Conservation (phyloP, 1,140 invertebrate species). For the Plodia interpunctella region DNA sequence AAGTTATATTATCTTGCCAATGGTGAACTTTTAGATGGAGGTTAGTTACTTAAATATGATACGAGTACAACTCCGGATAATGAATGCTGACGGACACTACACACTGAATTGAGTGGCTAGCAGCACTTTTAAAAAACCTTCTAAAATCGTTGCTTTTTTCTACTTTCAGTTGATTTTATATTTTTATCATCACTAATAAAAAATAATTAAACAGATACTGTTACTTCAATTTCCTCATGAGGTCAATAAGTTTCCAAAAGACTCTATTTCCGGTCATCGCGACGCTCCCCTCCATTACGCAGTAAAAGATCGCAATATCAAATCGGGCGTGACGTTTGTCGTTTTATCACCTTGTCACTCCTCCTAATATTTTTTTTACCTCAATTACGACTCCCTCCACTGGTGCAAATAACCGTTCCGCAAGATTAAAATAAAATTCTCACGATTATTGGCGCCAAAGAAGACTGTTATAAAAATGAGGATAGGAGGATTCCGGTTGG, state of each 20-base stretch:
- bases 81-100: too few species aligned
- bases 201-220: not conserved
- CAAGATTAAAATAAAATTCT: slow-evolving; percentile 48
- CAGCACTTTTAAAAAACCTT: too few species aligned
- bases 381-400: slow-evolving; percentile 46
- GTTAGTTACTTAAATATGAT: too few species aligned
- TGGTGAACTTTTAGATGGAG: too few species aligned
- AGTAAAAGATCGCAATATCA: slow-evolving; percentile 47
- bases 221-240: slow-evolving; percentile 13
- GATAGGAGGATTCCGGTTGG: not conserved
- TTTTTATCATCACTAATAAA: not conserved
- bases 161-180: not conserved
- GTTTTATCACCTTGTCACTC: slow-evolving; percentile 53
- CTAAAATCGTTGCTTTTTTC: too few species aligned
- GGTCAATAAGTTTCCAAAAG: slow-evolving; percentile 30
- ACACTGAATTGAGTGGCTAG: too few species aligned
- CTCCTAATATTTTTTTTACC: slow-evolving; percentile 49
- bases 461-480: slow-evolving; percentile 1
- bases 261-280: slow-evolving; percentile 20
- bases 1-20: slow-evolving; percentile 8
- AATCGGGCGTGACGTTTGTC: slow-evolving; percentile 47
- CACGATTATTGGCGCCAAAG: slow-evolving; percentile 37
- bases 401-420: slow-evolving; percentile 44
- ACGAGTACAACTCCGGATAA: too few species aligned
- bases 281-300: slow-evolving; percentile 33